Evolutionary conservation across 2,797 vertebrate genomes (phyloP).

Genomic region (Aselliscus stoliczkanus): DNA sequence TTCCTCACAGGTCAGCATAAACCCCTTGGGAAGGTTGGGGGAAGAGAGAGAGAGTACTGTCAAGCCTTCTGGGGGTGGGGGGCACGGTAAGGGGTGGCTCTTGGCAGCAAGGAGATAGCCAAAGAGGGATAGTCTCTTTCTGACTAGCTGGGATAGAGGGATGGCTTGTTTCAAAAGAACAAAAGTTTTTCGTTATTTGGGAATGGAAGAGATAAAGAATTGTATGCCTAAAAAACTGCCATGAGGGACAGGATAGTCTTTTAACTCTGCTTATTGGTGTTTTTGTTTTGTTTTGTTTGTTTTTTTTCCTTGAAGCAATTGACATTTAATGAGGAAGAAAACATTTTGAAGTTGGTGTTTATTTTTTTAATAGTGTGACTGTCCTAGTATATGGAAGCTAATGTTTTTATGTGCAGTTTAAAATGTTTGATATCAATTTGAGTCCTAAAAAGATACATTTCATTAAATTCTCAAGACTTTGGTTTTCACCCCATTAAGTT

Average conservation of each 20-base stretch:
- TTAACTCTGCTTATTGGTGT: conserved; percentile 9
- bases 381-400: conserved; percentile 55
- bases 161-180: not conserved
- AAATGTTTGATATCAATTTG: conserved; percentile 74
- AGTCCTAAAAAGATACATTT: conserved; percentile 72
- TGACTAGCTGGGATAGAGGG: not conserved
- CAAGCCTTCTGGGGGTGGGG: not conserved
- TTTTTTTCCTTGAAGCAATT: conserved; percentile 56
- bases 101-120: not conserved
- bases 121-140: not conserved
- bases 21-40: not conserved
- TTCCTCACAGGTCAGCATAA: not conserved
- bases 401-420: conserved; percentile 69
- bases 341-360: conserved; percentile 63
- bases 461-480: conserved; percentile 76
- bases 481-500: conserved; percentile 77
- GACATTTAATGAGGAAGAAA: conserved; percentile 69
- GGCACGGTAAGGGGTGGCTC: rapidly evolving
- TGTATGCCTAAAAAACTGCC: conserved; percentile 34
- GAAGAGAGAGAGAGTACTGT: not conserved
- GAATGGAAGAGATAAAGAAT: not conserved
- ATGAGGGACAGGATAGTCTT: not conserved
- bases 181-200: not conserved
- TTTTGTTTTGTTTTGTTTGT: not conserved
- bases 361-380: conserved; percentile 60